Evolutionary conservation across 2,113 vertebrate genomes (phyloP).

Genomic region (Gymnorhina tibicen): DNA sequence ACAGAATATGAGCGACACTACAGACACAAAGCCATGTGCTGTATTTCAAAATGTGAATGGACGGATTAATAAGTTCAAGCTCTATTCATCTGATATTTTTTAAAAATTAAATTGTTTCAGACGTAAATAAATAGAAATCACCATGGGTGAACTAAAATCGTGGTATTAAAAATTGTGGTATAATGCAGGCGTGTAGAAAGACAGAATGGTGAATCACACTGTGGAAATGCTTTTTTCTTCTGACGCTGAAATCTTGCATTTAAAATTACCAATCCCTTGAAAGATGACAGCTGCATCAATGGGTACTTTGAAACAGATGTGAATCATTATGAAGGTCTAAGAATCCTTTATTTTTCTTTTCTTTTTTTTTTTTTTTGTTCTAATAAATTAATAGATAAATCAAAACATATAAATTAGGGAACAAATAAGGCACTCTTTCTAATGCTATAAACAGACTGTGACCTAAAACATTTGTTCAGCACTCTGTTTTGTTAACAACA

Average conservation of each 20-base stretch:
- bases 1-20: not conserved
- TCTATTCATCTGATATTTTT: not conserved
- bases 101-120: not conserved
- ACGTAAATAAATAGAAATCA: not conserved
- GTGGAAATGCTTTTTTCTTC: not conserved
- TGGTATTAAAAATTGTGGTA: not conserved
- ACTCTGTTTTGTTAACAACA: conserved; percentile 51
- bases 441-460: conserved; percentile 48
- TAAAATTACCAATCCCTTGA: not conserved
- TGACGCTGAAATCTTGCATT: not conserved
- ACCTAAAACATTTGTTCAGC: conserved; percentile 64
- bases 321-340: not conserved
- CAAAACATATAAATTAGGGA: conserved; percentile 14
- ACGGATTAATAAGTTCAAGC: not conserved
- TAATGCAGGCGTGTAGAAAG: not conserved
- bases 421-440: not conserved
- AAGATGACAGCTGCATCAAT: not conserved
- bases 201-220: not conserved
- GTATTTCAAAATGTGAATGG: not conserved
- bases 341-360: not conserved
- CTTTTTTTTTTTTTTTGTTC: not conserved
- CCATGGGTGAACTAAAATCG: fast-evolving
- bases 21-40: not conserved
- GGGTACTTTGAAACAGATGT: not conserved
- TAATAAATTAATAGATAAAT: not conserved